phyloP scores from a whole-genome alignment of 2,113 vertebrate genomes.

The Tricholaema leucomelas region DNA sequence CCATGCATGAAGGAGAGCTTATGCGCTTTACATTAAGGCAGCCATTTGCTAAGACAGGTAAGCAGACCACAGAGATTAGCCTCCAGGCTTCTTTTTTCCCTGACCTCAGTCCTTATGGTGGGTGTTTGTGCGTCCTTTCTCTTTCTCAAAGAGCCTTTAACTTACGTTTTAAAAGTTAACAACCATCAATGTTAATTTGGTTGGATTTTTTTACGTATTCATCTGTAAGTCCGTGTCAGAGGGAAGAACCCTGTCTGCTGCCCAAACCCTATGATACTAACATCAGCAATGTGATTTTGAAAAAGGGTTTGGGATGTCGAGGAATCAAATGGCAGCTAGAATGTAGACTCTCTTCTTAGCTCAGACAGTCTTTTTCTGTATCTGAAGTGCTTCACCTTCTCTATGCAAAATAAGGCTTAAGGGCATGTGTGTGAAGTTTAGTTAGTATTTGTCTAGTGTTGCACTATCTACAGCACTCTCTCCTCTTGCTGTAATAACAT shows the following conservation, averaged over 20 bases:
- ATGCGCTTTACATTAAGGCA: not conserved
- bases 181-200: not conserved
- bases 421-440: not conserved
- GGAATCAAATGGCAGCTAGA: not conserved
- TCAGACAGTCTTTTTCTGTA: not conserved
- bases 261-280: not conserved
- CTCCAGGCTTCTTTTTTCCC: not conserved
- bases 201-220: not conserved
- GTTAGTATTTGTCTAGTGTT: not conserved
- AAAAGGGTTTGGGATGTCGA: not conserved
- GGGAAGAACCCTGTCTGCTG: not conserved
- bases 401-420: not conserved
- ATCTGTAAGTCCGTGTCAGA: not conserved
- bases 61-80: not conserved
- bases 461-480: not conserved
- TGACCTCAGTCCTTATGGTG: not conserved
- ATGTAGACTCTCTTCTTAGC: not conserved
- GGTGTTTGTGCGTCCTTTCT: not conserved
- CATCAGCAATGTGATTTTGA: not conserved
- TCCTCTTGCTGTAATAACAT: not conserved
- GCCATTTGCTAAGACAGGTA: accelerated
- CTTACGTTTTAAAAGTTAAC: not conserved
- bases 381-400: not conserved
- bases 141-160: not conserved
- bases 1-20: not conserved